These are phyloP conservation scores for Hycleus cichorii DNA, from an alignment of 1,140 invertebrate genomes.

Conservation along the genomic window DNA sequence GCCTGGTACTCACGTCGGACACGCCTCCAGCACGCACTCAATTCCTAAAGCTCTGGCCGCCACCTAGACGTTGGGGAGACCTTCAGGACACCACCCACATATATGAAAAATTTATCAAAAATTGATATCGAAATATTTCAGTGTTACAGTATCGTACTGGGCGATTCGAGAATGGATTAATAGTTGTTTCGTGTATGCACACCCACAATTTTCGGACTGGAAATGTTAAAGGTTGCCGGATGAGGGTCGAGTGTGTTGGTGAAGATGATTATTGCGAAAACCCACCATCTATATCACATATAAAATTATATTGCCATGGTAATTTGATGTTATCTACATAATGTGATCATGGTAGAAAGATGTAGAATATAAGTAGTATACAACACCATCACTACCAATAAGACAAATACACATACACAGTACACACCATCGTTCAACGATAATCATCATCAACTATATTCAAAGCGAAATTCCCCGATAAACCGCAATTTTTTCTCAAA, in stretches of 20 bases:
- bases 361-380: not conserved
- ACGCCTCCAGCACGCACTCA: too few species aligned
- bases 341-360: slow-evolving; percentile 2
- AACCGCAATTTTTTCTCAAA: not conserved
- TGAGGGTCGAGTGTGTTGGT: not conserved
- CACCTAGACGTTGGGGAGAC: too few species aligned
- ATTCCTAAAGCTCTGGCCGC: too few species aligned
- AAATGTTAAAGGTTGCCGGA: too few species aligned
- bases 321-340: slow-evolving; percentile 16
- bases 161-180: slow-evolving; percentile 3
- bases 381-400: not conserved
- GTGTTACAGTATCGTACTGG: not conserved
- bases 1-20: too few species aligned
- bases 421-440: not conserved
- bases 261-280: too few species aligned
- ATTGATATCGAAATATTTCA: too few species aligned
- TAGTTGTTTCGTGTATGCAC: slow-evolving; percentile 1
- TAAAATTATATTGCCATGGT: slow-evolving; percentile 13
- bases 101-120: too few species aligned
- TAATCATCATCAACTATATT: not conserved
- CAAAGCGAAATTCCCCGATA: not conserved
- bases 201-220: slow-evolving; percentile 10
- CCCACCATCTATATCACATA: not conserved
- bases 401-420: not conserved
- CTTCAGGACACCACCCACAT: too few species aligned